phyloP scores from a whole-genome alignment of 2,888 invertebrate species.

The Xylophagus ater region DNA sequence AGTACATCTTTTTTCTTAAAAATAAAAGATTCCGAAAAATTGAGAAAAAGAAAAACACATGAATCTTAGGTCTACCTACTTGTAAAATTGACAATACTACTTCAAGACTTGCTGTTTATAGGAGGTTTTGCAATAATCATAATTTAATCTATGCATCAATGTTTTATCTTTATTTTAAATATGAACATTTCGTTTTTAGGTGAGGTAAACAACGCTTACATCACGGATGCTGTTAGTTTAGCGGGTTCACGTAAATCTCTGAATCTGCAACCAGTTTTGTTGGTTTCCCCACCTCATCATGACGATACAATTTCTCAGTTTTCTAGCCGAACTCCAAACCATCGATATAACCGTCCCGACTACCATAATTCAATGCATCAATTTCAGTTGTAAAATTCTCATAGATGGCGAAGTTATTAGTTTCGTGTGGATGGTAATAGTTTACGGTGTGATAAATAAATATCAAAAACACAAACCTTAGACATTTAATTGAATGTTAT shows the following conservation, averaged over 20 bases:
- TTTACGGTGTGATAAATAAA: neutral
- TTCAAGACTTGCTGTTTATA: too few relatives aligned
- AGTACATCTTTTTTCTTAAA: too few relatives aligned
- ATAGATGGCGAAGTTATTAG: neutral
- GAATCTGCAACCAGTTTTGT: conserved; percentile 73
- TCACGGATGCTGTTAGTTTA: conserved; percentile 74
- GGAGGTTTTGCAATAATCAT: too few relatives aligned
- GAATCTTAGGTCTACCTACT: too few relatives aligned
- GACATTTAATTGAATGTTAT: too few relatives aligned
- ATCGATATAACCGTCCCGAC: conserved; percentile 43
- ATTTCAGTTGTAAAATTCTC: conserved; percentile 47
- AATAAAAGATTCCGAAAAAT: too few relatives aligned
- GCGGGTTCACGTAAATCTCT: conserved; percentile 77
- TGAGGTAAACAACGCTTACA: conserved; percentile 79
- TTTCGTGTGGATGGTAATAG: conserved; percentile 1
- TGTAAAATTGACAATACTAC: too few relatives aligned
- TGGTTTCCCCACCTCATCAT: conserved; percentile 43
- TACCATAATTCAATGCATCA: conserved; percentile 59
- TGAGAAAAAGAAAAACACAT: too few relatives aligned
- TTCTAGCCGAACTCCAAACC: conserved; percentile 55
- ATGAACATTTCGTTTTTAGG: conserved; percentile 45
- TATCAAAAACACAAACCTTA: conserved; percentile 2
- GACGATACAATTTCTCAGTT: conserved; percentile 71
- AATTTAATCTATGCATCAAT: too few relatives aligned
- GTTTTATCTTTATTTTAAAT: neutral